Percentiles rank a stretch among this genome's conserved stretches.
These are phyloP conservation scores for Bruchidius siliquastri DNA, from an alignment of 2,888 invertebrate genomes.

Conservation along the genomic window DNA sequence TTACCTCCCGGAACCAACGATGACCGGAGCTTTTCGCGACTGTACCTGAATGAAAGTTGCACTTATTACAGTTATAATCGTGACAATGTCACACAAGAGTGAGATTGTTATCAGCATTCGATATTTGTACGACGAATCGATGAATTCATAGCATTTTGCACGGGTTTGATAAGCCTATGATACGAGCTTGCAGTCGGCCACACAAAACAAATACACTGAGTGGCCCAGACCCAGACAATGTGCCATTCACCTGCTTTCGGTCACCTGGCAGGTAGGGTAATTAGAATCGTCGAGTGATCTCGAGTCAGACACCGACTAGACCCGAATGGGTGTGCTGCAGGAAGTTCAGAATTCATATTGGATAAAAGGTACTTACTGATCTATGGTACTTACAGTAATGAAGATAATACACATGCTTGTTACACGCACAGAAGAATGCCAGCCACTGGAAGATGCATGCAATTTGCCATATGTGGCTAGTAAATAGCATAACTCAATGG, in stretches of 20 bases:
- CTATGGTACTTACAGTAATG: too few species aligned
- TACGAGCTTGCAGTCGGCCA: slow-evolving; percentile 5
- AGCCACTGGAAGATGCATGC: too few species aligned
- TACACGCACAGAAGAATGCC: too few species aligned
- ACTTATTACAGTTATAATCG: not conserved
- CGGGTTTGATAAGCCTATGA: slow-evolving; percentile 3
- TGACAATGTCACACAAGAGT: not conserved
- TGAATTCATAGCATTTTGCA: not conserved
- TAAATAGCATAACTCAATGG: too few species aligned
- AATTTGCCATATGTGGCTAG: too few species aligned
- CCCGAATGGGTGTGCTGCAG: not conserved
- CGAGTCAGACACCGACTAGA: slow-evolving; percentile 1
- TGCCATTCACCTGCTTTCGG: slow-evolving; percentile 31
- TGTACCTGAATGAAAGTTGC: not conserved
- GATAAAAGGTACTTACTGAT: too few species aligned
- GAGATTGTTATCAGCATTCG: slow-evolving; percentile 1
- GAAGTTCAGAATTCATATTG: too few species aligned
- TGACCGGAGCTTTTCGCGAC: slow-evolving; percentile 44
- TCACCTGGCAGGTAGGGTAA: slow-evolving; percentile 36
- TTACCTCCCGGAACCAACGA: slow-evolving; percentile 24
- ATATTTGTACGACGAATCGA: slow-evolving; percentile 11
- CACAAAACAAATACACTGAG: too few species aligned
- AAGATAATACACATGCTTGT: too few species aligned
- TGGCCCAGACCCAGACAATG: too few species aligned
- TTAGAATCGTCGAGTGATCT: slow-evolving; percentile 17